These are phyloP conservation scores for Ramazzottius varieornatus DNA, from an alignment of 2,888 invertebrate species.

Conservation along the genomic window DNA sequence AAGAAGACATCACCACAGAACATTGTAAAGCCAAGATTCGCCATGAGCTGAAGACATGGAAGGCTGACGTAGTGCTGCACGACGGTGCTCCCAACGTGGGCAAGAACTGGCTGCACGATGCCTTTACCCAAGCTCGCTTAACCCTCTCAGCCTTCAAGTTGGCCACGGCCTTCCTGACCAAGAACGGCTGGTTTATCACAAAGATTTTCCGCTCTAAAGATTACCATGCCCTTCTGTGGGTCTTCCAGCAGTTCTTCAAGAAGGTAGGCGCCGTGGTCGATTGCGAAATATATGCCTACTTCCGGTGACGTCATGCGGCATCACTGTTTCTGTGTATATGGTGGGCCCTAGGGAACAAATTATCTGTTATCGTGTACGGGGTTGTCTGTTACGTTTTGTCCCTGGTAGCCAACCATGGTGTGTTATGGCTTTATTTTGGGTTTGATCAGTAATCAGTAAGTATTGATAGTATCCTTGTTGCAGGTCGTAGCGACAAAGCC, in stretches of 20 bases:
- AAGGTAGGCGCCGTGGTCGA: no score
- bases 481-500: constrained; percentile 90
- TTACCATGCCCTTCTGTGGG: constrained; percentile 77
- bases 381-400: no score
- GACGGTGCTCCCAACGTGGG: constrained; percentile 95
- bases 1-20: constrained; percentile 87
- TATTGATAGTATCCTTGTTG: constrained; percentile 6
- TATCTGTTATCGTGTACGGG: no score
- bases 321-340: no score
- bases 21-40: constrained; percentile 47
- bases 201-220: constrained; percentile 96
- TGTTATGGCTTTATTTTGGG: not conserved
- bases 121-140: constrained; percentile 35
- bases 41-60: constrained; percentile 71
- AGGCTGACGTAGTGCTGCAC: constrained; percentile 80
- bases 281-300: not conserved
- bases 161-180: constrained; percentile 56
- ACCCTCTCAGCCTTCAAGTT: constrained; percentile 76
- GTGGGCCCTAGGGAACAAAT: no score
- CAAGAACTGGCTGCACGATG: constrained; percentile 85
- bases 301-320: no score
- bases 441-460: not conserved
- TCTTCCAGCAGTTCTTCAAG: constrained; percentile 78
- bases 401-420: no score
- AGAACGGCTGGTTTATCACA: constrained; percentile 89